Evolutionary conservation across 92 coral and sea anemone genomes (phyloP), one percentile per base, ranked within the genome.

Genomic region (Zoanthus sociatus): DNA sequence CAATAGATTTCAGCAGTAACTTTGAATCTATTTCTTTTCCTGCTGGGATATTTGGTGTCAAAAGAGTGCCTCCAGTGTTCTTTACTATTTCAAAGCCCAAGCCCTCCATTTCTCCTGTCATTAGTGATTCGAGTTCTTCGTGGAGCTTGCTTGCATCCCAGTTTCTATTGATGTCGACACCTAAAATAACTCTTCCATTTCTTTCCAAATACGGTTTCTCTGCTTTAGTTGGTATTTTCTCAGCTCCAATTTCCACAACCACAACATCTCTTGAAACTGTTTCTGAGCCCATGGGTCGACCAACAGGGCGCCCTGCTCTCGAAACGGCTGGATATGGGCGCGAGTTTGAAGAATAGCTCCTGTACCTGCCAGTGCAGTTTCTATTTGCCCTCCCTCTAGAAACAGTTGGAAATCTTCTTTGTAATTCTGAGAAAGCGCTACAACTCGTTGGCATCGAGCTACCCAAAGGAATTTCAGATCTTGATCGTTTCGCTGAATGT

Each of bases 21-120:
- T 90, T 90, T 0, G 84, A 73, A 75, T 90, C 93, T 42, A 90
- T 86, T 82, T 32, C 86, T 20, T 82, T 21, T 18, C 88, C 87
- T 71, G 76, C 60, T 32, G 93, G 90, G 31, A 86, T 73, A 84
- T 86, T 90, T 79, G 93, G 93, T 11, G 66, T 17, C 16, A 90
- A 89, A 5, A 90, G 86, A 31, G 92, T 84, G 31, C 92, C 92
- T 5, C 87, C 84, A 66, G 86, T 84, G 92, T 84, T 85, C 46
- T 90, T 90, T 87, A 84, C 30, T 5, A 90, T 84, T 26, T 85
- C 74, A 32, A 89, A 89, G 61, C 68, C 86, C 26, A 60, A 79
- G 53, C 93, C 88, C 76, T 90, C 90, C 87, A 90, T 86, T 67
- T 81, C 50, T 5, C 90, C 93, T 86, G 76, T 90, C 31, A 90